A percentile compares a stretch with the other conserved stretches of the same genome.
Conservation (phyloP, 2,888 invertebrate genomes). For the Sarcophaga carnaria region DNA sequence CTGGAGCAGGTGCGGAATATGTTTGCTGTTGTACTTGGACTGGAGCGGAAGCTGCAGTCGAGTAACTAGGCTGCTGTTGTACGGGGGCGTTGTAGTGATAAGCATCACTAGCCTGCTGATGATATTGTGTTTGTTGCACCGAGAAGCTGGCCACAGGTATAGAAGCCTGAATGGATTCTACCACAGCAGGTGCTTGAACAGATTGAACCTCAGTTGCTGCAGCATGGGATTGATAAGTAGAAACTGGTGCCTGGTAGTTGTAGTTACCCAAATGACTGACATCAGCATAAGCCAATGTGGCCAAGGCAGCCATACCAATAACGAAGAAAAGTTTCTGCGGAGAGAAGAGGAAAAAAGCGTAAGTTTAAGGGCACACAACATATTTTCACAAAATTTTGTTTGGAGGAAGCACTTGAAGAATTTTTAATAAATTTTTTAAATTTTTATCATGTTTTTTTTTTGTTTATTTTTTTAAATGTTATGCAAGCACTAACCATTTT, state of each 20-base stretch:
- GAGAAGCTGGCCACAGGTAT: slow-evolving; percentile 75
- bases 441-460: background rate
- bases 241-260: slow-evolving; percentile 70
- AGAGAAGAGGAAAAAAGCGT: slow-evolving; percentile 15
- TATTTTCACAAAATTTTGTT: too few species aligned
- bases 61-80: slow-evolving; percentile 32
- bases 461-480: slow-evolving; percentile 10
- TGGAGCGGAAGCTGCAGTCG: slow-evolving; percentile 10
- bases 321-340: slow-evolving; percentile 73
- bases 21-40: slow-evolving; percentile 39
- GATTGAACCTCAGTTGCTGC: slow-evolving; percentile 33
- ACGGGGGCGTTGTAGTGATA: slow-evolving; percentile 45
- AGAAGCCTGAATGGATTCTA: slow-evolving; percentile 75
- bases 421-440: slow-evolving; percentile 23
- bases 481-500: slow-evolving; percentile 75
- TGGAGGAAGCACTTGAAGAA: background rate
- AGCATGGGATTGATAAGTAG: background rate
- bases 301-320: slow-evolving; percentile 68
- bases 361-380: background rate
- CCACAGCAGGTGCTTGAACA: slow-evolving; percentile 41
- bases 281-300: slow-evolving; percentile 70
- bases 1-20: slow-evolving; percentile 36
- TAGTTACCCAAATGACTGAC: slow-evolving; percentile 71
- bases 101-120: slow-evolving; percentile 29
- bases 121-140: slow-evolving; percentile 62